Base-by-base conservation (phyloP, 2,888 invertebrate species). In the Brachyptera risi region DNA sequence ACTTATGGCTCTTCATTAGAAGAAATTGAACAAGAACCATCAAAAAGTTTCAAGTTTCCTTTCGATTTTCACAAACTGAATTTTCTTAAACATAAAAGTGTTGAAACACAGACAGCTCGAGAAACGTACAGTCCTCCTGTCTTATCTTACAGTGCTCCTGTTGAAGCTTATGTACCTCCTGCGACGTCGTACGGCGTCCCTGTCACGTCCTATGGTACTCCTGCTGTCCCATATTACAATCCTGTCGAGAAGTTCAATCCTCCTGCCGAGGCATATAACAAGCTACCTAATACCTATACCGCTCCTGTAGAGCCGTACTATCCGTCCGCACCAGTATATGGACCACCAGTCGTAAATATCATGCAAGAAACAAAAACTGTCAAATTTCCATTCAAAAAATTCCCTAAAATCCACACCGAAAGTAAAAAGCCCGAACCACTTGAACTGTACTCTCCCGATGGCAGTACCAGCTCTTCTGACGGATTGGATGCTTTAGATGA, bases 1-100 rank as follows among this genome's bases (percentile, higher is more conserved):
- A 47, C 51, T 0, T 63, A 63, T 35, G 51, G 58, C 7, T 56
- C 62, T 1, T 59, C 62, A 0, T 23, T 15, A 13, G 49, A 26
- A 4, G 37, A 27, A 15, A 37, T 9, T 37, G 37, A 44, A 17
- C n/a, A 58, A 17, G 21, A 49, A 23, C 21, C n/a, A 15, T 49
- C 26, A 11, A 15, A 61, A 4, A 13, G 3, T 17, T 60, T 56
- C 24, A 56, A n/a, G 21, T 24, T 38, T 35, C 49, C 35, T 49
- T 57, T 57, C 26, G 37, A 56, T 44, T 44, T 50, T 21, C 31
- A 24, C 2, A 47, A 47, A 21, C 21, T 42, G 5, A 42, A 42
- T 21, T 21, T 47, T 5, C 24, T 47, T 4, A 47, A 47, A 4
- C 47, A 47, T 9, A 47, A 47, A n/a, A 2, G n/a, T n/a, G 23